A percentile compares a stretch with the other conserved stretches of the same genome.
These are phyloP conservation scores for Empis stercorea DNA, from an alignment of 2,888 invertebrate species.

Conservation along the genomic window DNA sequence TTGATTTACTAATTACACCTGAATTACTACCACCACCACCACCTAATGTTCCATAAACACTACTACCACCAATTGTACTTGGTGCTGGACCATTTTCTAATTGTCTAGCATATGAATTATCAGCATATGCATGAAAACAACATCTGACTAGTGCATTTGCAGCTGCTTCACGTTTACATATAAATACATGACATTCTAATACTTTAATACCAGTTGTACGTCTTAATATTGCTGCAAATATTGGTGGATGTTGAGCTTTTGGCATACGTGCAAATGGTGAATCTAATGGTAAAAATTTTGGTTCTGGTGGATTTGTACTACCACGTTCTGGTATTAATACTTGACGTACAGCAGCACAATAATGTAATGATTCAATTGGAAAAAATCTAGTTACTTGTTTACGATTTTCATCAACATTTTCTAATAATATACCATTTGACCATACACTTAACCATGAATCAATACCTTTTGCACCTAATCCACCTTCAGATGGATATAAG, in stretches of 20 bases:
- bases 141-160: constrained; percentile 95
- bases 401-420: constrained; percentile 92
- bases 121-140: constrained; percentile 96
- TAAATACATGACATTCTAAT: constrained; percentile 96
- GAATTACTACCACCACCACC: constrained; percentile 31
- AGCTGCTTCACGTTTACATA: constrained; percentile 91
- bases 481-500: constrained; percentile 89
- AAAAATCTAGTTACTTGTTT: constrained; percentile 91
- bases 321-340: constrained; percentile 57
- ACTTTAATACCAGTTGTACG: constrained; percentile 95
- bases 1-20: constrained; percentile 30
- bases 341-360: constrained; percentile 89
- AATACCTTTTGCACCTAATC: constrained; percentile 75
- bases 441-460: constrained; percentile 95
- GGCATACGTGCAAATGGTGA: constrained; percentile 91
- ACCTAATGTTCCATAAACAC: constrained; percentile 41
- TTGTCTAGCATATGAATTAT: constrained; percentile 83
- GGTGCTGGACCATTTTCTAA: constrained; percentile 49
- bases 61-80: constrained; percentile 37
- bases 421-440: constrained; percentile 88
- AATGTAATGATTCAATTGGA: constrained; percentile 88
- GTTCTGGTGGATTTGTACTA: constrained; percentile 52
- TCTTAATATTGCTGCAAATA: constrained; percentile 92
- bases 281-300: constrained; percentile 86
- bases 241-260: constrained; percentile 85